Base-by-base conservation (phyloP, 2,888 invertebrate genomes). In the Dugesia japonica region DNA sequence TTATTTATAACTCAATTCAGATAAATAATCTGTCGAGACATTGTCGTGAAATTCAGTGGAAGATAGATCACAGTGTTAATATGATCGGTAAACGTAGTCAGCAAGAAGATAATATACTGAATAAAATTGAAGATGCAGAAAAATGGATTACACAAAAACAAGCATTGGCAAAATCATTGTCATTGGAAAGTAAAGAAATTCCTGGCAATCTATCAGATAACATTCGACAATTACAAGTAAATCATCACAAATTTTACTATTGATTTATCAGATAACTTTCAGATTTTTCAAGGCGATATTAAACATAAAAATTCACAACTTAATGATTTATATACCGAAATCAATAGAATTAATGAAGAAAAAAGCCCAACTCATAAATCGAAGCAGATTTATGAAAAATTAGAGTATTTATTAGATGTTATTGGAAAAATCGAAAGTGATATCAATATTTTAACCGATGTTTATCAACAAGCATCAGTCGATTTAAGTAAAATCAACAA, bases 341-440 rank as follows among this genome's bases (percentile, higher is more conserved):
- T 56, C 9, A 56, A 56, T n/a, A 56, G 56, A 56, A 56, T 56
- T 4, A 56, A 56, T 56, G 56, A 56, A n/a, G 56, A 56, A n/a
- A 56, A 56, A n/a, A 56, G 56, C n/a, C 56, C 56, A 20, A 56
- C 56, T 56, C 56, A 56, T 56, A 56, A 56, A 56, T 20, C 56
- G n/a, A 56, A 56, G 17, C 56, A 56, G 17, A 56, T 56, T 4
- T 56, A 13, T n/a, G 56, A 56, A 4, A 56, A 56, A 56, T n/a
- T 56, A 4, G 56, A 4, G 7, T 4, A 9, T 1, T n/a, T 56
- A n/a, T 4, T n/a, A 23, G 17, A n/a, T 56, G n/a, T 23, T 23
- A 56, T 56, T 20, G 56, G 17, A n/a, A 56, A 56, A 13, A 20
- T 56, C 20, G 56, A 56, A 1, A 23, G 20, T 7, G 56, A 56